phyloP scores from a whole-genome alignment of 2,888 invertebrate species.

The Reticulitermes lucifugus region DNA sequence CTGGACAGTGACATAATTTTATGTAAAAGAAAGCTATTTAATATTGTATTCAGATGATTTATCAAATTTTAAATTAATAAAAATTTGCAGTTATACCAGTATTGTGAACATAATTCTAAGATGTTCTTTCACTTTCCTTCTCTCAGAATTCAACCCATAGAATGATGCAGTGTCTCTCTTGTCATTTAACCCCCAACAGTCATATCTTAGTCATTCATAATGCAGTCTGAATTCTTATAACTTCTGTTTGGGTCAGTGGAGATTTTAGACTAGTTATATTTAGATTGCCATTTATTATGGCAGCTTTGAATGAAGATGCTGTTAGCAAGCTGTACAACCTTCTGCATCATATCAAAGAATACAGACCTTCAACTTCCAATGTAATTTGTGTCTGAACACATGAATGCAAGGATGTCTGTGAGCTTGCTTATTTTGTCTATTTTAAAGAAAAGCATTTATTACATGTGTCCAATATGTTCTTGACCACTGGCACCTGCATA shows the following conservation, averaged over 20 bases:
- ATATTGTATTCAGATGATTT: no score
- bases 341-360: constrained; percentile 46
- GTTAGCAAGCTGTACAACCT: constrained; percentile 45
- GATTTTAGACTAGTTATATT: constrained; percentile 42
- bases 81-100: no score
- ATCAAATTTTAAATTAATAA: no score
- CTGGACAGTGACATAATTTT: no score
- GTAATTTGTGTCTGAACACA: constrained; percentile 31
- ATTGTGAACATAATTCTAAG: background rate
- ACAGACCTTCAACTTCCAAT: constrained; percentile 25
- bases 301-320: constrained; percentile 43
- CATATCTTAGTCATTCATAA: constrained; percentile 43
- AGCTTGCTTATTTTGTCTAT: constrained; percentile 24
- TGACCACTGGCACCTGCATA: constrained; percentile 33
- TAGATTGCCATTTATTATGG: constrained; percentile 42
- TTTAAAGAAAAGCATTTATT: constrained; percentile 40
- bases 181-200: constrained; percentile 31
- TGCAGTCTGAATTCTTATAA: constrained; percentile 17
- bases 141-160: constrained; percentile 25
- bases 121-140: constrained; percentile 1
- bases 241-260: constrained; percentile 42
- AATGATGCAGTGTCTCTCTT: constrained; percentile 19
- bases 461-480: background rate
- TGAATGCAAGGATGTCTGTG: constrained; percentile 16
- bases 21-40: no score